Conservation (phyloP, 1,140 invertebrate genomes). For the Periplaneta americana region DNA sequence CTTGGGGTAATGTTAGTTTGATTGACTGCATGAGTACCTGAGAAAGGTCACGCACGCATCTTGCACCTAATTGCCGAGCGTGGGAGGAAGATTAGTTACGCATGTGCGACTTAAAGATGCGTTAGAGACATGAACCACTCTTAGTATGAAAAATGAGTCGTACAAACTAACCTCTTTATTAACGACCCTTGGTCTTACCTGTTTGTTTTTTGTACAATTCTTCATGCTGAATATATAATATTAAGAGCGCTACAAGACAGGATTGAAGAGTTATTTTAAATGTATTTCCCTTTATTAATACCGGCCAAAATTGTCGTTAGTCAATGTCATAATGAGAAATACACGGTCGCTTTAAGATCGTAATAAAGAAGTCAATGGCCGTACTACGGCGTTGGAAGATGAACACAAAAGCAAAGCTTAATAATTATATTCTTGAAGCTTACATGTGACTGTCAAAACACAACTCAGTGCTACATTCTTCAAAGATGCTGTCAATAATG, state of each 20-base stretch:
- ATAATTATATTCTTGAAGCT: no score
- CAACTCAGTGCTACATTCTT: no score
- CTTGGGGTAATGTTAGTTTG: neutral
- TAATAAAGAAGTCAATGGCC: neutral
- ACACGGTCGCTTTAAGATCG: neutral
- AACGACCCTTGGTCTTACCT: neutral
- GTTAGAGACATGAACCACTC: neutral
- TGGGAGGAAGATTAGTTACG: neutral
- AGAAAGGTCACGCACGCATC: neutral
- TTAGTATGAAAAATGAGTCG: neutral
- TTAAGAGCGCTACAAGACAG: neutral
- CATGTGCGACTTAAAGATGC: neutral
- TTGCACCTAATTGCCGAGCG: neutral
- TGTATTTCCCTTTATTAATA: neutral
- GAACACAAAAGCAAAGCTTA: no score
- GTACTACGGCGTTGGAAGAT: neutral
- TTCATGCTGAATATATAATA: neutral
- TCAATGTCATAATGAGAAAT: neutral
- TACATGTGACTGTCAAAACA: no score
- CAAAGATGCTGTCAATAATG: no score
- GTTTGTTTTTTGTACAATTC: neutral
- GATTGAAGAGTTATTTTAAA: neutral
- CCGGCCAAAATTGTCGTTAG: neutral
- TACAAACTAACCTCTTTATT: neutral
- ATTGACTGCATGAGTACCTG: neutral